Conservation (phyloP, 2,888 invertebrate genomes). For the Palloptera scutellata region DNA sequence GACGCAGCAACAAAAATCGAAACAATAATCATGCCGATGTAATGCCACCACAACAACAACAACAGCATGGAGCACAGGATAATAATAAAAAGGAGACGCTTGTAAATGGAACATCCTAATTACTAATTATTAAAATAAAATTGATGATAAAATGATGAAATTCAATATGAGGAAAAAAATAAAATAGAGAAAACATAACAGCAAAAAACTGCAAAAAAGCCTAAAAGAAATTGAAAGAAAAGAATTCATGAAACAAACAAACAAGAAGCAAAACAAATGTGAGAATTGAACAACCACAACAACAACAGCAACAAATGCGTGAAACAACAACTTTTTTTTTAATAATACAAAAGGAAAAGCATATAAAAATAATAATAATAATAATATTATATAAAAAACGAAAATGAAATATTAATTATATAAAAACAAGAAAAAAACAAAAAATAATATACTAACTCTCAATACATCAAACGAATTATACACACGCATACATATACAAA, state of each 20-base stretch:
- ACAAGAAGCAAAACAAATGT: no score
- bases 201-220: slow-evolving; percentile 19
- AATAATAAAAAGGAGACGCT: slow-evolving; percentile 60
- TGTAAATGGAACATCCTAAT: slow-evolving; percentile 64
- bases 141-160: slow-evolving; percentile 21
- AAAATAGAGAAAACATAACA: slow-evolving; percentile 7
- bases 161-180: slow-evolving; percentile 16
- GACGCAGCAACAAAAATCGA: slow-evolving; percentile 59
- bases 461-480: slow-evolving; percentile 38
- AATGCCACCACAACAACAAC: slow-evolving; percentile 41
- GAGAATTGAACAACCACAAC: slow-evolving; percentile 10
- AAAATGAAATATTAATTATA: slow-evolving; percentile 39
- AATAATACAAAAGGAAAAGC: slow-evolving; percentile 27
- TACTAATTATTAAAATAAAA: slow-evolving; percentile 34
- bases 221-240: slow-evolving; percentile 14
- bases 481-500: slow-evolving; percentile 31
- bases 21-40: slow-evolving; percentile 54
- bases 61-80: slow-evolving; percentile 50
- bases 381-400: slow-evolving; percentile 36
- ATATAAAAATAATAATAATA: slow-evolving; percentile 25
- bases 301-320: slow-evolving; percentile 36
- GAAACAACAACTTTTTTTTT: slow-evolving; percentile 39
- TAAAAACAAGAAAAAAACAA: slow-evolving; percentile 26
- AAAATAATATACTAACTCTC: slow-evolving; percentile 31
- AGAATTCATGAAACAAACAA: slow-evolving; percentile 1